Evolutionary conservation across 92 coral and sea anemone species (phyloP).

Genomic region (Diadumene lineata): DNA sequence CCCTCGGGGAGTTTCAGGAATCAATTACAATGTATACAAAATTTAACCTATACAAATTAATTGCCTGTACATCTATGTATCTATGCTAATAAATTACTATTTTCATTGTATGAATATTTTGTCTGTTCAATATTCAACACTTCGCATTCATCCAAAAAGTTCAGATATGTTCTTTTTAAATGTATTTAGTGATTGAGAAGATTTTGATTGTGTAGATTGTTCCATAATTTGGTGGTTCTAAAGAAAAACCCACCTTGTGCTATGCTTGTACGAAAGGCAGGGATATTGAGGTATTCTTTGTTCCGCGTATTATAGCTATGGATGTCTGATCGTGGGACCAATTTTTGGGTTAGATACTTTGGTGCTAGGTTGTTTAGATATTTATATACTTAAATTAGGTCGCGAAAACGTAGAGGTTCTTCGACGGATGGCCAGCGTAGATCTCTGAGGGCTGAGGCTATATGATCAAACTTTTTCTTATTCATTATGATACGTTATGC

Average conservation of each 20-base stretch:
- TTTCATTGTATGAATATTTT: too few species aligned
- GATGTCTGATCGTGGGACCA: not conserved
- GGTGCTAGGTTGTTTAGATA: conserved; percentile 30
- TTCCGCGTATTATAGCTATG: not conserved
- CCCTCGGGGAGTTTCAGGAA: too few species aligned
- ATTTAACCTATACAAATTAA: too few species aligned
- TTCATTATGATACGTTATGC: conserved; percentile 45
- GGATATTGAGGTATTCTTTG: not conserved
- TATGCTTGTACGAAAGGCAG: not conserved
- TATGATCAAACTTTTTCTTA: conserved; percentile 43
- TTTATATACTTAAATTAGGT: conserved; percentile 32
- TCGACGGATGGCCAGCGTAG: conserved; percentile 40
- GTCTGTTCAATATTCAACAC: too few species aligned
- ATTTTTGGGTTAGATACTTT: not conserved
- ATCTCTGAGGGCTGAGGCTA: conserved; percentile 46
- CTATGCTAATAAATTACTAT: too few species aligned
- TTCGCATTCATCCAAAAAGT: too few species aligned
- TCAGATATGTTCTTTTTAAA: too few species aligned
- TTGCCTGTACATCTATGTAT: too few species aligned
- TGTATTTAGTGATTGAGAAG: too few species aligned
- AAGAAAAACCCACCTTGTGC: not conserved
- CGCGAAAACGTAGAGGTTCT: conserved; percentile 31
- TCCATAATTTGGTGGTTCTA: too few species aligned
- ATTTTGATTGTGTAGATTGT: too few species aligned
- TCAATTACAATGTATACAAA: too few species aligned